phyloP scores from a whole-genome alignment of 2,888 invertebrate genomes.

The Venusia cambrica region DNA sequence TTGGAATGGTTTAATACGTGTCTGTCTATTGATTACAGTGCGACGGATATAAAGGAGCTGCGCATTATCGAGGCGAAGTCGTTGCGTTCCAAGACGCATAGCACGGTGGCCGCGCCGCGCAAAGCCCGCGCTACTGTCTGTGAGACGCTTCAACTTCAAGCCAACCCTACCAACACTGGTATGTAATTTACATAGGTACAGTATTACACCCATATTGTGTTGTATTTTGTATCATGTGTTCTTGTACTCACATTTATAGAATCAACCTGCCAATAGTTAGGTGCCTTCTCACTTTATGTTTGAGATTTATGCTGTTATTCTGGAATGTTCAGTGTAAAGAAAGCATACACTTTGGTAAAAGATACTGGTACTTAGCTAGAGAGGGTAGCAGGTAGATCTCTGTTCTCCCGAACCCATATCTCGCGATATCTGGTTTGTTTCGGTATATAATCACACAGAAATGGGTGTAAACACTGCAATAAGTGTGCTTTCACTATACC shows the following conservation, averaged over 20 bases:
- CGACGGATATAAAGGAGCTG: slow-evolving; percentile 87
- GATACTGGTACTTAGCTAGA: no score
- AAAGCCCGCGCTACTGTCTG: slow-evolving; percentile 62
- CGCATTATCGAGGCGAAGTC: slow-evolving; percentile 86
- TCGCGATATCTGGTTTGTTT: no score
- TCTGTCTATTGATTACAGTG: slow-evolving; percentile 61
- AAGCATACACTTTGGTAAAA: no score
- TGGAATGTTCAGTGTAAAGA: no score
- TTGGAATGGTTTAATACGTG: background rate
- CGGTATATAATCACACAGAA: no score
- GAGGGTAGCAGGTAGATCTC: no score
- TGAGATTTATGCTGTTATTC: no score
- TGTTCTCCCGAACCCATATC: no score
- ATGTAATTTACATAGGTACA: background rate
- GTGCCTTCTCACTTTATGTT: no score
- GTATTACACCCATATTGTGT: background rate
- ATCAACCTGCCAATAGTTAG: no score
- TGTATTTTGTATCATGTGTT: slow-evolving; percentile 25
- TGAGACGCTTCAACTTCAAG: slow-evolving; percentile 63
- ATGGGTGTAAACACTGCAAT: no score
- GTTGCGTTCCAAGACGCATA: slow-evolving; percentile 54
- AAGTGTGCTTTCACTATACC: no score
- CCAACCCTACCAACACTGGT: slow-evolving; percentile 51
- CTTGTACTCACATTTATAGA: slow-evolving; percentile 24
- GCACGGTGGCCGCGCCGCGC: slow-evolving; percentile 62